Base-by-base conservation (phyloP, 2,888 invertebrate genomes). In the Molorchus minor region DNA sequence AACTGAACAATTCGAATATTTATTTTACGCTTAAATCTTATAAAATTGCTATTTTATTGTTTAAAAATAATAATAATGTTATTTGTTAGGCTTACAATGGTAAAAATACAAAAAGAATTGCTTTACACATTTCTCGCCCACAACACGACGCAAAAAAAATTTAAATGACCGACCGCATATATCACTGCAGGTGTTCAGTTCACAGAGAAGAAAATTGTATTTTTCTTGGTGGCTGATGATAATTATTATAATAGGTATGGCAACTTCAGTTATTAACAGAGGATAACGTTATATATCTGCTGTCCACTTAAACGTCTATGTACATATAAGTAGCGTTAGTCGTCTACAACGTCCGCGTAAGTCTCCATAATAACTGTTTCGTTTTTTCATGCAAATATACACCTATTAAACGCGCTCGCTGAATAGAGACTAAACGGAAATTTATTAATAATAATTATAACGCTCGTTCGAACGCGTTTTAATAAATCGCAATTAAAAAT, bases 281-380 rank as follows among this genome's bases (percentile, higher is more conserved):
- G n/a, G n/a, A n/a, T n/a, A n/a, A n/a, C n/a, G n/a, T n/a, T n/a
- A n/a, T n/a, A n/a, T n/a, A n/a, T n/a, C n/a, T n/a, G n/a, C n/a
- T n/a, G n/a, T n/a, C n/a, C n/a, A n/a, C n/a, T 3, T 8, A 25
- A 25, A 8, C 25, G 8, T 3, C 25, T 20, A 43, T 38, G 15
- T 38, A 49, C 49, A 36, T 35, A 25, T 49, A 49, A 49, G 17
- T 49, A 49, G 38, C 49, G 49, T 49, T 49, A 49, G 25, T 25
- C n/a, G n/a, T 49, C 36, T 20, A 15, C 20, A 16, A 2, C 43
- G 12, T 17, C 43, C 49, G 16, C 4, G 21, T 49, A 38, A 25
- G 38, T 20, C 49, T 36, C 49, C 36, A 17, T 49, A 38, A 49
- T 38, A 21, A 38, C 38, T 38, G 20, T 35, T 16, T 49, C 25